Evolutionary conservation across 1,140 invertebrate species (phyloP).

Genomic region (Bombus pyrosoma): DNA sequence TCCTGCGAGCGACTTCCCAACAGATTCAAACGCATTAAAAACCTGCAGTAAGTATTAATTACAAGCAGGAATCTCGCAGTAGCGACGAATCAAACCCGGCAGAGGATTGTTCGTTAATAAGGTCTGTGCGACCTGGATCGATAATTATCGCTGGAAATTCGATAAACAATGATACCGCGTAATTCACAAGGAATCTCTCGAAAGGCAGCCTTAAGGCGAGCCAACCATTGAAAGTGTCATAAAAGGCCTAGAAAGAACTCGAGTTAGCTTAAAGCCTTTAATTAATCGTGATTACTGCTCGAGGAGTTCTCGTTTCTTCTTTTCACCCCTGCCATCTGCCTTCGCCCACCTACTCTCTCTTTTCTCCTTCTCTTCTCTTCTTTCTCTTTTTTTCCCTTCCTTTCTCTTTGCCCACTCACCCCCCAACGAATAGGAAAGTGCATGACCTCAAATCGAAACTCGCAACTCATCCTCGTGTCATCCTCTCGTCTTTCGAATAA

Average conservation of each 20-base stretch:
- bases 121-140: neutral
- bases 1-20: neutral
- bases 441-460: constrained; percentile 50
- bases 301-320: constrained; percentile 48
- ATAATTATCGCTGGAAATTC: constrained; percentile 45
- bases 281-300: constrained; percentile 52
- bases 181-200: constrained; percentile 21
- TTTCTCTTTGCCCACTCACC: neutral
- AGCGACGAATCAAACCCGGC: neutral
- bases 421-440: neutral
- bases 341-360: neutral
- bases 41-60: neutral
- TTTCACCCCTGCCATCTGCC: no score
- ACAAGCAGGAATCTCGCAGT: neutral
- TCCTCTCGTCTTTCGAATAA: constrained; percentile 49
- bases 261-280: constrained; percentile 51
- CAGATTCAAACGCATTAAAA: neutral
- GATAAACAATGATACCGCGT: constrained; percentile 43
- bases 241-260: constrained; percentile 38
- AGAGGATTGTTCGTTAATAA: constrained; percentile 18
- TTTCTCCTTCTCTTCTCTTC: neutral
- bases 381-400: neutral
- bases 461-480: constrained; percentile 50
- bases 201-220: constrained; percentile 24
- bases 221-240: constrained; percentile 47